phyloP scores from a whole-genome alignment of 2,113 vertebrate genomes.

The Hemiscyllium ocellatum region DNA sequence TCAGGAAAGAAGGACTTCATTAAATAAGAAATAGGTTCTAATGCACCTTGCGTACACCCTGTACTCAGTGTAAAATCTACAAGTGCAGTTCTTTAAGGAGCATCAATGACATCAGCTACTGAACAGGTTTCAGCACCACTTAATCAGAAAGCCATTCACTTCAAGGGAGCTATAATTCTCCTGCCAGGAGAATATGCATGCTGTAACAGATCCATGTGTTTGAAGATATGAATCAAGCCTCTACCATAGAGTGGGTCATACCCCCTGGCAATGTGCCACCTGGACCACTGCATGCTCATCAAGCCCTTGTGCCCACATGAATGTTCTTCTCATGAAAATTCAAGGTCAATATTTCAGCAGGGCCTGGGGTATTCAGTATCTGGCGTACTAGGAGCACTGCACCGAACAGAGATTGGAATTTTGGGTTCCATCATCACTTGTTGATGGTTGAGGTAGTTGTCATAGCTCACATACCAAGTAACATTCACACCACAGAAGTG shows the following conservation, averaged over 20 bases:
- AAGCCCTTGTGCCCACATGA: not conserved
- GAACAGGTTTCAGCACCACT: not conserved
- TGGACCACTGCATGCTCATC: not conserved
- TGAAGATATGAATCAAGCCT: not conserved
- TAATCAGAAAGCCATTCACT: not conserved
- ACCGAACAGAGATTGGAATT: not conserved
- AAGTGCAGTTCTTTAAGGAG: not conserved
- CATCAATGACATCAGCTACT: not conserved
- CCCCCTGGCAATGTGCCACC: not conserved
- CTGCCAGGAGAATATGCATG: not conserved
- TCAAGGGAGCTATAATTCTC: not conserved
- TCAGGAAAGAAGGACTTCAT: slow-evolving; percentile 9
- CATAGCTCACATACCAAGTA: not conserved
- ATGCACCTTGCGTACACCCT: slow-evolving; percentile 1
- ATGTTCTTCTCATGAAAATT: not conserved
- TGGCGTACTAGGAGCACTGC: no score
- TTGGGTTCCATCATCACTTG: not conserved
- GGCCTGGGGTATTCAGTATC: not conserved
- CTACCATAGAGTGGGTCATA: not conserved
- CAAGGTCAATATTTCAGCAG: not conserved
- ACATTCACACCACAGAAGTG: no score
- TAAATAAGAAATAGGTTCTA: not conserved
- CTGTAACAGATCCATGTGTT: not conserved
- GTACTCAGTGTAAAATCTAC: slow-evolving; percentile 3
- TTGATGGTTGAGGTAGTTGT: not conserved